Conservation (phyloP, 1,140 invertebrate genomes). For the Berghia stephanieae region DNA sequence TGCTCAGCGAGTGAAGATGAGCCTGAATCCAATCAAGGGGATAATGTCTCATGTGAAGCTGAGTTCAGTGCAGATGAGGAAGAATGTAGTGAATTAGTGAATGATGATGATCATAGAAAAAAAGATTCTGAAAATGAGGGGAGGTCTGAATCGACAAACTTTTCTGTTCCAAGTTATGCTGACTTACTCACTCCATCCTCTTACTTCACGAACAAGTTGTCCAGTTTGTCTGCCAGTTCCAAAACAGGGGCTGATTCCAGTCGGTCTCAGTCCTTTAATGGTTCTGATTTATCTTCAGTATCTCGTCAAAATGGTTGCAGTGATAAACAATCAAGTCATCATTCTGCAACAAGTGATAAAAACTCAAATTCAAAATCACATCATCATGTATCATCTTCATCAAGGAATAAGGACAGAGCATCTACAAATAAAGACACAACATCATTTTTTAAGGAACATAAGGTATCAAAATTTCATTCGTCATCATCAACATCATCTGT, state of each 20-base stretch:
- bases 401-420: too few species aligned
- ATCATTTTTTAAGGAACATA: too few species aligned
- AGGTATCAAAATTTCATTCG: neutral
- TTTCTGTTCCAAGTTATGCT: neutral
- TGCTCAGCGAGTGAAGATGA: constrained; percentile 30
- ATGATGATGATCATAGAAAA: neutral
- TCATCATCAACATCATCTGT: neutral
- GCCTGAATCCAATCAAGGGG: constrained; percentile 45
- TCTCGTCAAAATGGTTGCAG: neutral
- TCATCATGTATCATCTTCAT: constrained; percentile 21
- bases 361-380: constrained; percentile 5
- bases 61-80: constrained; percentile 18
- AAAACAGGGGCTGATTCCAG: neutral
- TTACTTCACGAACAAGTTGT: constrained; percentile 11
- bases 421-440: too few species aligned
- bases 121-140: neutral
- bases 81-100: neutral
- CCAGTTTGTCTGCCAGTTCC: neutral
- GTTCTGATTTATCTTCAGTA: neutral
- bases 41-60: constrained; percentile 26
- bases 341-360: neutral
- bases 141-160: constrained; percentile 25
- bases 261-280: neutral
- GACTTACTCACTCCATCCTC: constrained; percentile 19
- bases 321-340: neutral